Evolutionary conservation across 2,888 invertebrate species (phyloP), one percentile per base, ranked within the genome.

Genomic region (Cerceris ruficornis): DNA sequence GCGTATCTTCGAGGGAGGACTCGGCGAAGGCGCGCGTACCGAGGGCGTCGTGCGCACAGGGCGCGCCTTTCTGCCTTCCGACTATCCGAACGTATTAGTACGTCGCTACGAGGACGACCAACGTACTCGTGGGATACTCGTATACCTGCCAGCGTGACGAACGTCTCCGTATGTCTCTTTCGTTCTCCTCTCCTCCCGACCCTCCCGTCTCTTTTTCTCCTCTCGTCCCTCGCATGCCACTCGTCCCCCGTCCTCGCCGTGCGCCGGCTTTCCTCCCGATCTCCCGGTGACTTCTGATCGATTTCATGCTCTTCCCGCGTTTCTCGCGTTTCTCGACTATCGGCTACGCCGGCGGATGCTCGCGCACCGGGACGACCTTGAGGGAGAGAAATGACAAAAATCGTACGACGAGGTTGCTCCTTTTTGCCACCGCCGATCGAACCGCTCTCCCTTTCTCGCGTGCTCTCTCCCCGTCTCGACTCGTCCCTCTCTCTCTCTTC

Each of bases 1-100:
- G 68, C 62, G 55, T 70, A 85, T 85, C 86, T 82, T 85, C 77
- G 70, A 72, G 58, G 65, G 69, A 57, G 55, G 58, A 61, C 49
- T 54, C 43, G 72, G 54, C 58, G 66, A 64, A 17, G 15, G 43
- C 66, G 74, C 74, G 80, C 68, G 70, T 69, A 68, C 64, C 69
- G 59, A 59, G 75, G 72, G 81, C 65, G 69, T 71, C 77, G 65
- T 68, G 81, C 77, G 75, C 69, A 2, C 28, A 28, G 76, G 6
- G 55, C 15, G 14, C 52, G 43, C 55, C 43, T 67, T 52, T 52
- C 28, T 28, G 28, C 50, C 28, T 7, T 15, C 46, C 15, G 14
- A 6, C 6, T 46, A 11, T 42, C 60, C 2, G 64, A 0, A 13
- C 15, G 70, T 70, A 61, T 80, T 67, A 46, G 79, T 79, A 60